Evolutionary conservation across 2,797 vertebrate species (phyloP), one percentile per base, ranked within the genome.

Genomic region (Gymnodraco acuticeps): DNA sequence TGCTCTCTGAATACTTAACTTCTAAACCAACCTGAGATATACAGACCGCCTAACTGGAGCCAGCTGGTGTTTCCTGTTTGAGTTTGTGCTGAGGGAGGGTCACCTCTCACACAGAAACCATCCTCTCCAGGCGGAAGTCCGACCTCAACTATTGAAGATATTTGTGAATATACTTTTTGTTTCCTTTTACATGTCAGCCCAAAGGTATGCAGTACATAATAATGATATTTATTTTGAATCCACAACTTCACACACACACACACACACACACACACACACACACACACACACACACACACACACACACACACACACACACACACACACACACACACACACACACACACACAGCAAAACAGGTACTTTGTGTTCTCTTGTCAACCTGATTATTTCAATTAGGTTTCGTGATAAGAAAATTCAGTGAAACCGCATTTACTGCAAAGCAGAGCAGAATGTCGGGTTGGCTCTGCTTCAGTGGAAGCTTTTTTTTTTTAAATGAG

Each of bases 51-150:
- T 31, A 55, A 51, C 52, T 66, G 10, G 60, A 75, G 70, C 84
- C 82, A 90, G 87, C 75, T 82, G 83, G 70, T 63, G 74, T 83
- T 80, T 83, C 60, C 69, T 74, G 45, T 83, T 65, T 67, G 54
- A 71, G 64, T 77, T 75, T 84, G 65, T 74, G 81, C 81, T 77
- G 73, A 86, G 68, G 51, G 75, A 78, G 73, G 54, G 70, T 59
- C 65, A 84, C 73, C 62, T 79, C 74, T 51, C 61, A 73, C 61
- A 74, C 75, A 60, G 19, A 72, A 46, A 58, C 42, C 41, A 5
- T 53, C 56, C 51, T 65, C 23, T 2, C 16, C 16, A 50, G 42
- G 43, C 68, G 6, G 74, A 54, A 81, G 62, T 61, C 42, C 23
- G 23, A 23, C 23, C 59, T 38, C 7, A 9, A 38, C 33, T 38